Percentiles rank a stretch among this genome's conserved stretches.
These are phyloP conservation scores for Brachycybe producta DNA, from an alignment of 2,888 invertebrate genomes.

Conservation along the genomic window DNA sequence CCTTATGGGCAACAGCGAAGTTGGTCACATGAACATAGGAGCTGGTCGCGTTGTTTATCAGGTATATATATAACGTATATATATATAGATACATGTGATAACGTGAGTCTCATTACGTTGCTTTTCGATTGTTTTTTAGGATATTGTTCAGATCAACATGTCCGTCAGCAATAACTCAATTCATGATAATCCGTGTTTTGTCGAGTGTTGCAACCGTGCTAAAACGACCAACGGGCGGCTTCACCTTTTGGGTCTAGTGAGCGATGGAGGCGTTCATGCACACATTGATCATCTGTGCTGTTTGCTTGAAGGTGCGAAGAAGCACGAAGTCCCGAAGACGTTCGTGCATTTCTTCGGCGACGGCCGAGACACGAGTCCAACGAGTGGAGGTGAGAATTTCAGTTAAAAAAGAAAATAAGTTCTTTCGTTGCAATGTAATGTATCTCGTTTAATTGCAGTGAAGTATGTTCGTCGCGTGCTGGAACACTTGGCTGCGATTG, in stretches of 20 bases:
- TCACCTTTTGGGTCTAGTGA: constrained; percentile 36
- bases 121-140: constrained; percentile 23
- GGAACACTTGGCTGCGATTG: constrained; percentile 26
- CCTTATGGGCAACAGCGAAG: constrained; percentile 39
- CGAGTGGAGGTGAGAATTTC: constrained; percentile 28
- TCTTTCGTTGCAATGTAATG: too few species aligned
- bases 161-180: constrained; percentile 28
- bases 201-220: constrained; percentile 33
- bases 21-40: constrained; percentile 38
- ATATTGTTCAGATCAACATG: constrained; percentile 37
- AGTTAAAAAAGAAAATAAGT: not conserved
- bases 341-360: constrained; percentile 37
- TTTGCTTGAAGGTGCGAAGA: constrained; percentile 33
- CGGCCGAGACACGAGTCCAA: constrained; percentile 35
- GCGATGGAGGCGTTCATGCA: constrained; percentile 36
- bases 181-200: constrained; percentile 30
- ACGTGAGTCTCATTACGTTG: not conserved
- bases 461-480: constrained; percentile 29
- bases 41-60: constrained; percentile 37
- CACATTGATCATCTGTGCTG: constrained; percentile 37
- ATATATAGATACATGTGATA: constrained; percentile 3
- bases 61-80: constrained; percentile 21
- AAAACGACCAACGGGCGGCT: constrained; percentile 32
- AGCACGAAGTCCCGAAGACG: constrained; percentile 32
- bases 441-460: too few species aligned